phyloP scores from a whole-genome alignment of 2,888 invertebrate genomes.

The Nematopogon swammerdamellus region DNA sequence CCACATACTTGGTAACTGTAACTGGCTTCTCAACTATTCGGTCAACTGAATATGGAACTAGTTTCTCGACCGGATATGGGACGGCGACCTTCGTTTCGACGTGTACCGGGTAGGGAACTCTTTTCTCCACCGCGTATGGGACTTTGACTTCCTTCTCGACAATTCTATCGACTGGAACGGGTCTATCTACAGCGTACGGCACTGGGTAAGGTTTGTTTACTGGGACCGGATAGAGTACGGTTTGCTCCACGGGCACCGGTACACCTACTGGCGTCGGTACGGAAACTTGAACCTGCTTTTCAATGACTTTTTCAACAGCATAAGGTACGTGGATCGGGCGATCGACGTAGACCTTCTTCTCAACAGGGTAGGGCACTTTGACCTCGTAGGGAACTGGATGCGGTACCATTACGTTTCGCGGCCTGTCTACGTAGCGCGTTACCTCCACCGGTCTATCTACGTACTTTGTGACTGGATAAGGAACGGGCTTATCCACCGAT shows the following conservation, averaged over 20 bases:
- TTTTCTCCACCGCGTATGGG: conserved; percentile 29
- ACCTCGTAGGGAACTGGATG: conserved; percentile 28
- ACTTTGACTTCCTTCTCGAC: conserved; percentile 45
- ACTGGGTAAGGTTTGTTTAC: conserved; percentile 40
- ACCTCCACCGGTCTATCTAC: conserved; percentile 53
- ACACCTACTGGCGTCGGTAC: conserved; percentile 43
- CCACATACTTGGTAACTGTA: conserved; percentile 40
- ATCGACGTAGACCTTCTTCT: conserved; percentile 51
- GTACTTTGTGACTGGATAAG: conserved; percentile 45
- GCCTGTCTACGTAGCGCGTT: conserved; percentile 50
- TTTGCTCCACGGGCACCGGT: conserved; percentile 35
- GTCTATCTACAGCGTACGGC: conserved; percentile 42
- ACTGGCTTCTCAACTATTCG: conserved; percentile 56
- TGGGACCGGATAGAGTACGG: conserved; percentile 31
- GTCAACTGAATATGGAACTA: conserved; percentile 43
- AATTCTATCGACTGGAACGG: conserved; percentile 32
- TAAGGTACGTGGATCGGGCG: conserved; percentile 45
- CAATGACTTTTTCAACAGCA: conserved; percentile 49
- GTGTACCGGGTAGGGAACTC: conserved; percentile 9
- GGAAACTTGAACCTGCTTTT: conserved; percentile 41
- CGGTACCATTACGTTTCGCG: conserved; percentile 51
- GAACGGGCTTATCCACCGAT: conserved; percentile 39
- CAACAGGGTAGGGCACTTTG: conserved; percentile 38
- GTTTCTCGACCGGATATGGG: conserved; percentile 49
- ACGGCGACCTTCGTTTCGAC: conserved; percentile 40